phyloP scores from a whole-genome alignment of 2,113 vertebrate species.

The Chlorocebus sabaeus region DNA sequence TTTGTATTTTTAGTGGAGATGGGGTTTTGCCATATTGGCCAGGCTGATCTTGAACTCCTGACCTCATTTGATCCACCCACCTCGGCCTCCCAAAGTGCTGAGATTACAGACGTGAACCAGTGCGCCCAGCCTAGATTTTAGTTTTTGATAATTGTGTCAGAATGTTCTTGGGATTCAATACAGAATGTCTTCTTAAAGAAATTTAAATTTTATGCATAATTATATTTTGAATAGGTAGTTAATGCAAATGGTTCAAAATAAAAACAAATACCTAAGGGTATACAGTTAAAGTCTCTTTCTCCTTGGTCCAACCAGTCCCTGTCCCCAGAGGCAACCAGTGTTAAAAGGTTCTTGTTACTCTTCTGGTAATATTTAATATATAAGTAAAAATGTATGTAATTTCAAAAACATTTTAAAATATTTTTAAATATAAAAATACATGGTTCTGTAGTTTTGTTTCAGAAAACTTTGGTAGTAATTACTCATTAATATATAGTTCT shows the following conservation, averaged over 20 bases:
- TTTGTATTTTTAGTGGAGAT: too few relatives aligned
- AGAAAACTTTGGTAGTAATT: background rate
- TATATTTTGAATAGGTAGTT: conserved; percentile 2
- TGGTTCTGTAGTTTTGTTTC: background rate
- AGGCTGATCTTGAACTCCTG: too few relatives aligned
- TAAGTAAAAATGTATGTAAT: background rate
- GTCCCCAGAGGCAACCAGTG: background rate
- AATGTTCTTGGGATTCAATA: too few relatives aligned
- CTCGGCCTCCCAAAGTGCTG: too few relatives aligned
- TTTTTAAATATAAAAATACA: too few relatives aligned
- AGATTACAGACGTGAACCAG: too few relatives aligned
- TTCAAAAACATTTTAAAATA: background rate
- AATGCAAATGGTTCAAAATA: background rate
- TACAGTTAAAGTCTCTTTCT: background rate
- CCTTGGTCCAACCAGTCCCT: background rate
- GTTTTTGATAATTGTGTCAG: too few relatives aligned
- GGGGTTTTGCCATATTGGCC: too few relatives aligned
- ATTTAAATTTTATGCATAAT: background rate
- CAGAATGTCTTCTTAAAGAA: background rate
- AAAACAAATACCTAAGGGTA: background rate
- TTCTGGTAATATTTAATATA: background rate
- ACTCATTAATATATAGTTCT: background rate
- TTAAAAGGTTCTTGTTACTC: background rate
- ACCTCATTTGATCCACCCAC: too few relatives aligned
- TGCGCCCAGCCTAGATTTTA: too few relatives aligned